Evolutionary conservation across 2,888 invertebrate genomes (phyloP).

Genomic region (Melanophora roralis): DNA sequence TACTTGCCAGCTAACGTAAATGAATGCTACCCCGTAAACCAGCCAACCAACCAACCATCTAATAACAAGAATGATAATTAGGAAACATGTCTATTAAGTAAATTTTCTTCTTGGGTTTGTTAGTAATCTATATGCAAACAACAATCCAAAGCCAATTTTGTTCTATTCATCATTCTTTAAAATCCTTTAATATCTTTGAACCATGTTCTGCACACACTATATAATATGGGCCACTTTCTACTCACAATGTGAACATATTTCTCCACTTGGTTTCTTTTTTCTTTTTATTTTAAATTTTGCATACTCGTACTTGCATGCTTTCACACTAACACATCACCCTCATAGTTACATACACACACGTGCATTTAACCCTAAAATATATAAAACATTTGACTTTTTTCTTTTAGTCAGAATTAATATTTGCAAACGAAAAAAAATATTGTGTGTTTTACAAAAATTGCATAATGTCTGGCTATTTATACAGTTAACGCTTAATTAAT

Average conservation of each 20-base stretch:
- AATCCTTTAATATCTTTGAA: too few species aligned
- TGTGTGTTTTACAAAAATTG: conserved; percentile 4
- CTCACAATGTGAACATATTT: background rate
- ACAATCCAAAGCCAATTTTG: too few species aligned
- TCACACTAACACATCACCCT: background rate
- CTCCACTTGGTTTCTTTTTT: background rate
- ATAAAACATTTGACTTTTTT: conserved; percentile 18
- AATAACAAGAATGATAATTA: too few species aligned
- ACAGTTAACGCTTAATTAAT: conserved; percentile 44
- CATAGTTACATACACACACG: background rate
- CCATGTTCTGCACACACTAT: too few species aligned
- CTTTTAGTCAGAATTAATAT: background rate
- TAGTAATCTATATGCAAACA: too few species aligned
- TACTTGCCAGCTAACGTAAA: too few species aligned
- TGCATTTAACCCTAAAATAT: background rate
- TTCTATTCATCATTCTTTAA: too few species aligned
- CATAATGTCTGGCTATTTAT: background rate
- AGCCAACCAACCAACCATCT: too few species aligned
- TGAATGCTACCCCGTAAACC: too few species aligned
- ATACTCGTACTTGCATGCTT: background rate
- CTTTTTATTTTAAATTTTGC: background rate
- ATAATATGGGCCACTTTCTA: too few species aligned
- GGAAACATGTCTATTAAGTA: too few species aligned
- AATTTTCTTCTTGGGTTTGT: too few species aligned
- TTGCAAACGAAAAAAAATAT: background rate